Evolutionary conservation across 2,888 invertebrate species (phyloP).

Genomic region (Drosophila emarginata): DNA sequence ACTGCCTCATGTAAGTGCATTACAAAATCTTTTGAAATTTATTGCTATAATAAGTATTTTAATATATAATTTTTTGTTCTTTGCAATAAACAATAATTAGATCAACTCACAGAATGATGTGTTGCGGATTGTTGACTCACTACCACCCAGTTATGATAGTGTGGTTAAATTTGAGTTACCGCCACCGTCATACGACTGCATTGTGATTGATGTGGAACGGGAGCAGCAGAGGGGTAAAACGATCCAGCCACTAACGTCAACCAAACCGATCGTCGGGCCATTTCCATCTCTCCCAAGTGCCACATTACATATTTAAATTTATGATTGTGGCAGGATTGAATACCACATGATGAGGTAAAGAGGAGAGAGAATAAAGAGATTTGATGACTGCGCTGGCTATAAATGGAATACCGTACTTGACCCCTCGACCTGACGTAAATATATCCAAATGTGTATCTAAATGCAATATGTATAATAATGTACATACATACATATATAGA

Average conservation of each 20-base stretch:
- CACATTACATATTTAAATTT: constrained; percentile 71
- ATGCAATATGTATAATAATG: background rate
- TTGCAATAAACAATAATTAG: constrained; percentile 45
- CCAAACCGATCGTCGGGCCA: constrained; percentile 41
- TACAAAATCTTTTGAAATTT: background rate
- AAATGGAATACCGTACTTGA: constrained; percentile 43
- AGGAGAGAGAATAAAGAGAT: constrained; percentile 77
- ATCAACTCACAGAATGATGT: constrained; percentile 82
- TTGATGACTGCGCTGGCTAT: constrained; percentile 50
- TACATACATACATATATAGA: background rate
- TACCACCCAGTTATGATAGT: constrained; percentile 83
- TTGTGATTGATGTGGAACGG: constrained; percentile 80
- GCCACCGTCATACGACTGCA: constrained; percentile 82
- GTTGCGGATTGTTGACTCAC: constrained; percentile 79
- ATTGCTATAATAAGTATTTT: too few relatives aligned
- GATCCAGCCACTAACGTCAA: constrained; percentile 62
- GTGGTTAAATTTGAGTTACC: constrained; percentile 82
- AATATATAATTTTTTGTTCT: too few relatives aligned
- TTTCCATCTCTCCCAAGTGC: constrained; percentile 41
- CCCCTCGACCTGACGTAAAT: background rate
- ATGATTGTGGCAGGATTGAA: background rate
- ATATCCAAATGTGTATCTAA: background rate
- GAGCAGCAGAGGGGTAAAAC: constrained; percentile 59
- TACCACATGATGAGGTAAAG: constrained; percentile 14
- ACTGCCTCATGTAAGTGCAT: constrained; percentile 71